Evolutionary conservation across 1,140 invertebrate genomes (phyloP), one percentile per base, ranked within the genome.

Genomic region (Pseudomyrmex sp.): DNA sequence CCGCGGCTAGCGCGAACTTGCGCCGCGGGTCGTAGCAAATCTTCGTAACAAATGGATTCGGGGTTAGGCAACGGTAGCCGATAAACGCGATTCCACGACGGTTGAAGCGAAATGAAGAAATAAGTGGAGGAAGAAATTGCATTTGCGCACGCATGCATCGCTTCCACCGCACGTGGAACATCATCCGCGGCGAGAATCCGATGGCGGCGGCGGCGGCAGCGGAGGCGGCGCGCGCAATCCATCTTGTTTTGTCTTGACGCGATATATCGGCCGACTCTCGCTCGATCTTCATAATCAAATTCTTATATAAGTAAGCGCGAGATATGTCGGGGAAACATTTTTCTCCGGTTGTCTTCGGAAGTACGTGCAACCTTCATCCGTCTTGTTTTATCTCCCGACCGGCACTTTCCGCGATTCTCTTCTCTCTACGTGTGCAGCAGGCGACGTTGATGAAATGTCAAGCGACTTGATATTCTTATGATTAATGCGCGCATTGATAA

Each of bases 11-110:
- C 61, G 56, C 62, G 62, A 84, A 88, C 61, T 62, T 73, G 73
- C 46, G 54, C 18, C 61, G 73, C 86, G 12, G 54, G 26, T 74
- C 68, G 44, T 23, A 54, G 75, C 85, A 74, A 86, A 83, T 73
- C 77, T 77, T 74, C 68, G 66, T 76, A 74, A 83, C 84, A 62
- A 84, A 88, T 87, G 61, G 68, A 83, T 87, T 62, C 66, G 46
- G 26, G 20, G 84, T 52, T 44, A 35, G 5, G 52, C 18, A 20
- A 48, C 66, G 56, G 20, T 44, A 58, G 15, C 35, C 76, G 76
- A 79, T 79, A 79, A 83, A 70, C 65, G 44, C 44, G 70, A 59
- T 86, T 66, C 52, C 12, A 59, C 48, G 35, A 46, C 85, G 56
- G 68, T 87, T 75, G 70, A 35, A 52, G 61, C 50, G 76, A 68